phyloP scores from a whole-genome alignment of 2,113 vertebrate genomes.

The Tympanuchus pallidicinctus region DNA sequence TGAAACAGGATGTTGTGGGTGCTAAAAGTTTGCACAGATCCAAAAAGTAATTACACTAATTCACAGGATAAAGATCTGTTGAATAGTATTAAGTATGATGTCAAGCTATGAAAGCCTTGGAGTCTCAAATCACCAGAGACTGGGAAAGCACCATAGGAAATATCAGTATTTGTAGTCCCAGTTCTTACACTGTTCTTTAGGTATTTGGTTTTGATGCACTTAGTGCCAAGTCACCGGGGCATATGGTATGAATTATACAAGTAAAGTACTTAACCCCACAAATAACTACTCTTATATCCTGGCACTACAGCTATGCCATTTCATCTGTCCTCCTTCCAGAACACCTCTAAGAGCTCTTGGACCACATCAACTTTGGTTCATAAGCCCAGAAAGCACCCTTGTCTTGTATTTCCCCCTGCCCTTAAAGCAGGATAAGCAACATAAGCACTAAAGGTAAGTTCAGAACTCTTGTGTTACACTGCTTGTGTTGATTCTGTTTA shows the following conservation, averaged over 20 bases:
- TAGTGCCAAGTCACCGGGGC: neutral
- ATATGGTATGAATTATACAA: neutral
- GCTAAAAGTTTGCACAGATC: neutral
- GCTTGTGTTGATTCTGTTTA: neutral
- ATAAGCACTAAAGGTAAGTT: neutral
- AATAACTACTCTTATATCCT: neutral
- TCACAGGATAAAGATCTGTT: neutral
- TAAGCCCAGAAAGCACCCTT: neutral
- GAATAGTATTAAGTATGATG: neutral
- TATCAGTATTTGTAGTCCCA: neutral
- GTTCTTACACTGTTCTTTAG: neutral
- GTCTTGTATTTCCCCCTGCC: neutral
- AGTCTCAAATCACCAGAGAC: neutral
- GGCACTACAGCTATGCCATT: neutral
- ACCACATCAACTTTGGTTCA: fast-evolving
- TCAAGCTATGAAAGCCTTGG: neutral
- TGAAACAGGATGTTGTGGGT: neutral
- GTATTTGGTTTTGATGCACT: neutral
- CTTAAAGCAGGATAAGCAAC: neutral
- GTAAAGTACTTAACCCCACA: neutral
- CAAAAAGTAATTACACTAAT: neutral
- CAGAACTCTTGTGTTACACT: neutral
- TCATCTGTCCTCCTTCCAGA: neutral
- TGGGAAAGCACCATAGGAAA: neutral
- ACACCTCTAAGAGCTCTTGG: neutral